Base-by-base conservation (phyloP, 1,140 invertebrate genomes). In the Drosophila mojavensis region DNA sequence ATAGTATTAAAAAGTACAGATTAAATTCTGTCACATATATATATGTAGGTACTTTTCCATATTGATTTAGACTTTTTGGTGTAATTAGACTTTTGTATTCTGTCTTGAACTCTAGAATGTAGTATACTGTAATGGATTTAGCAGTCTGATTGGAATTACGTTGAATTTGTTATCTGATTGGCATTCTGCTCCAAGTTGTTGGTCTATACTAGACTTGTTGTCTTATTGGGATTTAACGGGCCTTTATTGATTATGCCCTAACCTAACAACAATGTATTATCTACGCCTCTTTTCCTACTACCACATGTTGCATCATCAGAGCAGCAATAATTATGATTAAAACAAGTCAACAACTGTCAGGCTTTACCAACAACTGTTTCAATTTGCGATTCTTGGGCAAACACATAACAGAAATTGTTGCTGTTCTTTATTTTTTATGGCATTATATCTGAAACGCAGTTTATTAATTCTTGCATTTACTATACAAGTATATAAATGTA, bases 391-490 rank as follows among this genome's bases (percentile, higher is more conserved):
- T 69, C 58, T 69, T 74, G 51, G 50, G 64, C 64, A 73, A 73
- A 61, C 56, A 74, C 41, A 61, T 68, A 41, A 68, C 58, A 69
- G 51, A 43, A 68, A 73, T 62, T 68, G 24, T 60, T 47, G 41
- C 30, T 59, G 1, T 59, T 28, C 2, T 3, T 50, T 56, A 17
- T 20, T 7, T 60, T 20, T 63, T 62, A 62, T 58, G 47, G 54
- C 45, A 36, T 30, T 26, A 56, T 66, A 41, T 59, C 56, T 76
- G 62, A 55, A 76, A 76, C 68, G 73, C 68, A 76, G 55, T 76
- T 76, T 60, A 65, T 51, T 59, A 58, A 51, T 65, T 63, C 53
- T 75, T 69, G 72, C 59, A 70, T 43, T 73, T 13, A 20, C 33
- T 33, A 33, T 33, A 6, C 6, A 30, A 30, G 5, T 53, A 43